Evolutionary conservation across 2,113 vertebrate genomes (phyloP), one percentile per base, ranked within the genome.

Genomic region (Ardeotis arabs): DNA sequence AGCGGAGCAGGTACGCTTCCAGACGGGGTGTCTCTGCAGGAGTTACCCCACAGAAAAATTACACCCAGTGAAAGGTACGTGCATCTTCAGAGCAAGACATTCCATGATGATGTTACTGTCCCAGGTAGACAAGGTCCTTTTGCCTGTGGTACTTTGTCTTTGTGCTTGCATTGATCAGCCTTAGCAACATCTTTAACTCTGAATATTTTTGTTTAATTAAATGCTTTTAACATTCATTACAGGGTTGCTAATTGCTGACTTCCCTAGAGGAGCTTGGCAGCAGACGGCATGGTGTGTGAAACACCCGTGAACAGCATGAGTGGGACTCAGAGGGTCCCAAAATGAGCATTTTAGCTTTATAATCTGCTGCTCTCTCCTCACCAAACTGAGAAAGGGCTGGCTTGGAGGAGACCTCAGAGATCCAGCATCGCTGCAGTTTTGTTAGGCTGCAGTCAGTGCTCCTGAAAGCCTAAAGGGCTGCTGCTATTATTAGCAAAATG

Each of bases 401-500:
- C 20, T 37, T n/a, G 35, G 47, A 80, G 56, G 50, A 73, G 39
- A 79, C 33, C 50, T 76, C 33, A 2, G 37, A 75, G 66, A 77
- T 39, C 23, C 28, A 41, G 67, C 55, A 47, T n/a, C 0, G 0
- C 75, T 59, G 58, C 66, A 31, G 77, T 49, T 91, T 50, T 68
- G 45, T 70, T 41, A 66, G 50, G 25, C 49, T 62, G 68, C 58
- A 56, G 0, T 55, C 27, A 14, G 47, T 18, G 70, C 74, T 89
- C 55, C 77, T 75, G 88, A n/a, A 49, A 86, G 53, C 75, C 88
- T 53, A 58, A 87, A 77, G n/a, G 59, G 24, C 53, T 85, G 45
- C 81, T 93, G 75, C 84, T 93, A 73, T 95, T 85, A 58, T 83
- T 95, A 87, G 74, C 68, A 44, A 84, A 89, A 73, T 14, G 18